These are phyloP conservation scores for Merops nubicus DNA, from an alignment of 2,113 vertebrate species.

Conservation along the genomic window DNA sequence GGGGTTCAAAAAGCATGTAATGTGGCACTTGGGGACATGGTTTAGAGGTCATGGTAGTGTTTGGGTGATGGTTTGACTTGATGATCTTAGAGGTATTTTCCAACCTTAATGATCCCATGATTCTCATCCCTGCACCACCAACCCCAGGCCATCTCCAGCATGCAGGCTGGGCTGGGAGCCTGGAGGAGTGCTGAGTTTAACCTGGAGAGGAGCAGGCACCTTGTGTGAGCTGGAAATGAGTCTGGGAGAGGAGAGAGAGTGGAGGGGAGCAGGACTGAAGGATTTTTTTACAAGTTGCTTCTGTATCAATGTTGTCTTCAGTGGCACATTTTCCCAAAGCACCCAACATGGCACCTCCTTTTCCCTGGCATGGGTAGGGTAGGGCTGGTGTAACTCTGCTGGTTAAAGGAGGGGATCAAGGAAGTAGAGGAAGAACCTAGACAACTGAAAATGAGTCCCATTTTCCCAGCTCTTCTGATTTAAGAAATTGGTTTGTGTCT, in stretches of 20 bases:
- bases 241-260: neutral
- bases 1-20: too few species aligned
- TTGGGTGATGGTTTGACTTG: too few species aligned
- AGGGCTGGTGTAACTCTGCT: neutral
- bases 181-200: neutral
- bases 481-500: neutral
- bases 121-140: neutral
- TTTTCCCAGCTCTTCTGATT: neutral
- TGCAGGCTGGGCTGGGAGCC: neutral
- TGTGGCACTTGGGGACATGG: too few species aligned
- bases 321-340: neutral
- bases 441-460: neutral
- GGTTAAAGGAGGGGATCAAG: neutral
- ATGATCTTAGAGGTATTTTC: too few species aligned
- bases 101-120: too few species aligned
- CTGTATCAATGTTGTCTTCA: neutral
- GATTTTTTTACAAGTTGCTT: neutral
- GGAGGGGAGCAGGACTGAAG: neutral
- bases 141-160: neutral
- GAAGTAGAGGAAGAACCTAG: neutral
- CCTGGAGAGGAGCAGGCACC: neutral
- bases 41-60: too few species aligned
- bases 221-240: neutral
- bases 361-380: rapidly evolving
- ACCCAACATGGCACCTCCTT: rapidly evolving